Percentiles rank a stretch among this genome's conserved stretches.
phyloP scores from a whole-genome alignment of 1,140 invertebrate species.

The Pseudomyrmex dendroicus region DNA sequence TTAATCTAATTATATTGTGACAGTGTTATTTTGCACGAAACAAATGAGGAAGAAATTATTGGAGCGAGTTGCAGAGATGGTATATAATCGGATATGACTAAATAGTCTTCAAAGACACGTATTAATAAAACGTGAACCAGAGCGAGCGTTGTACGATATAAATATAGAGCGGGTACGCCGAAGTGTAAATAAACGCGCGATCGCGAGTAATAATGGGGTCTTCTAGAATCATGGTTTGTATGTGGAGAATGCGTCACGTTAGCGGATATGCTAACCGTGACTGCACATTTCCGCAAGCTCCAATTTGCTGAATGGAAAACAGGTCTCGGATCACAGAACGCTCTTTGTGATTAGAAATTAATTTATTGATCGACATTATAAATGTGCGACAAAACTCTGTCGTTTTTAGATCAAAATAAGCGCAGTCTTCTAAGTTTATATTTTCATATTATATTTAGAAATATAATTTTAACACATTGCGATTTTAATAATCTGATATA shows the following conservation, averaged over 20 bases:
- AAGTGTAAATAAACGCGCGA: conserved; percentile 41
- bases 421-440: neutral
- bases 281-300: conserved; percentile 32
- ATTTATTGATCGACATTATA: conserved; percentile 61
- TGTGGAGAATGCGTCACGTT: neutral
- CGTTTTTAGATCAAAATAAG: conserved; percentile 12
- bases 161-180: conserved; percentile 49
- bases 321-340: neutral
- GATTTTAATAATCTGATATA: neutral
- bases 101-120: conserved; percentile 27
- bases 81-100: conserved; percentile 26
- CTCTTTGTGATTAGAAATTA: conserved; percentile 44
- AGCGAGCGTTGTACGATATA: conserved; percentile 28
- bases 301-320: conserved; percentile 19
- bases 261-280: neutral
- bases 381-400: neutral
- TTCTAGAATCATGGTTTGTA: neutral
- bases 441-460: neutral
- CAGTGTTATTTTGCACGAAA: neutral
- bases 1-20: neutral
- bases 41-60: neutral
- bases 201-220: conserved; percentile 10
- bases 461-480: neutral
- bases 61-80: conserved; percentile 12
- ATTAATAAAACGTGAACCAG: conserved; percentile 39